A percentile compares a stretch with the other conserved stretches of the same genome.
Evolutionary conservation across 2,888 invertebrate species (phyloP).

Genomic region (Zygaena filipendulae): DNA sequence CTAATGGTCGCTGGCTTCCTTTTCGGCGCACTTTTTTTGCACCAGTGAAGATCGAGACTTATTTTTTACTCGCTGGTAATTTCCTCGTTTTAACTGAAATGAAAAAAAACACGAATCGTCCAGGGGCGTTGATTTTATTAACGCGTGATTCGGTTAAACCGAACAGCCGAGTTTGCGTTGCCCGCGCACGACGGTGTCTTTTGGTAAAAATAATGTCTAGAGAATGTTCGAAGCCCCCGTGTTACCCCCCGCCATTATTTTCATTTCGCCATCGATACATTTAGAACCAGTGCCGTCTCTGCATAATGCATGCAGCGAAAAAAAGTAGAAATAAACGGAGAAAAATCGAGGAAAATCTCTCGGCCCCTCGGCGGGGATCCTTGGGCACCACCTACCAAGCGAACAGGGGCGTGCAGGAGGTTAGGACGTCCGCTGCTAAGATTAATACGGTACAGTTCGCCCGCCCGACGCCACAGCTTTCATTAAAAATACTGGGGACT

Average conservation of each 20-base stretch:
- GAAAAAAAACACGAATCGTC: no score
- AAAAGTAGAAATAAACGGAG: no score
- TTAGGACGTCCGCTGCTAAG: constrained; percentile 49
- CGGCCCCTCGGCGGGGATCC: constrained; percentile 45
- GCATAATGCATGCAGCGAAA: constrained; percentile 54
- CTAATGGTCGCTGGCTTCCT: constrained; percentile 67
- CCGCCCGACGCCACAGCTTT: constrained; percentile 57
- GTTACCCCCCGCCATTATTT: no score
- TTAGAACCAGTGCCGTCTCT: constrained; percentile 37
- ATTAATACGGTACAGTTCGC: constrained; percentile 60
- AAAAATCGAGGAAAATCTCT: constrained; percentile 40
- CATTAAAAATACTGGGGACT: constrained; percentile 55
- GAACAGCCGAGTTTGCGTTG: constrained; percentile 20
- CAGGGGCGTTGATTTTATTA: constrained; percentile 33
- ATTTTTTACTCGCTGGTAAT: constrained; percentile 59
- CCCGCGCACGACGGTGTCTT: no score
- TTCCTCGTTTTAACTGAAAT: constrained; percentile 53
- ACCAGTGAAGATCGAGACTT: constrained; percentile 55
- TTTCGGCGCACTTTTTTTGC: constrained; percentile 57
- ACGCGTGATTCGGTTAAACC: constrained; percentile 31
- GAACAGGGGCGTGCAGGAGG: constrained; percentile 42
- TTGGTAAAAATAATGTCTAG: no score
- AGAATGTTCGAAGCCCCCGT: no score
- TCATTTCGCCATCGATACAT: constrained; percentile 56
- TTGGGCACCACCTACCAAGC: constrained; percentile 54